Evolutionary conservation across 2,888 invertebrate species (phyloP).

Genomic region (Stenoptilia bipunctidactyla): DNA sequence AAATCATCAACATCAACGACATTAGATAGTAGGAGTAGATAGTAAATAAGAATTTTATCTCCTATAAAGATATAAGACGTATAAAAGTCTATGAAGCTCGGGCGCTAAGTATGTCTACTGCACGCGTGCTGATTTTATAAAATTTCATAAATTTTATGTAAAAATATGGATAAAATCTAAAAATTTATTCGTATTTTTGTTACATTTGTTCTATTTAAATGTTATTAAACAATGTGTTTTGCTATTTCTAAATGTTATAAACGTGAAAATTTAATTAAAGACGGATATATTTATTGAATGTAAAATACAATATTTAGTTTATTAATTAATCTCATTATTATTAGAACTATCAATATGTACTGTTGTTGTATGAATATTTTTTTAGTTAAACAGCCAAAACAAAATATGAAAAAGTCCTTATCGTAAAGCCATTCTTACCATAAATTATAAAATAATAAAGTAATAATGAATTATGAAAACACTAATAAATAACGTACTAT

Average conservation of each 20-base stretch:
- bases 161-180: constrained; percentile 24
- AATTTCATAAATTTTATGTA: constrained; percentile 16
- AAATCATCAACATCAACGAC: background rate
- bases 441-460: no score
- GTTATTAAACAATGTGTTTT: background rate
- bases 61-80: constrained; percentile 32
- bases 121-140: constrained; percentile 47
- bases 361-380: no score
- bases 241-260: no score
- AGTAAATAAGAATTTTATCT: constrained; percentile 50
- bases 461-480: no score
- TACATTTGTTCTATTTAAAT: constrained; percentile 1
- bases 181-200: background rate
- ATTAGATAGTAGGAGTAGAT: constrained; percentile 27
- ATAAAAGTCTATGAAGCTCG: constrained; percentile 52
- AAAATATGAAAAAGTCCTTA: no score
- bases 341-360: no score
- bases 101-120: constrained; percentile 56
- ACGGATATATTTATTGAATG: constrained; percentile 1
- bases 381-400: no score
- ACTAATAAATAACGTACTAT: no score
- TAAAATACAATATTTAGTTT: no score
- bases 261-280: background rate
- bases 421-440: no score
- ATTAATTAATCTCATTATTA: no score